phyloP scores from a whole-genome alignment of 1,140 invertebrate genomes.

The Drosophila sturtevanti region DNA sequence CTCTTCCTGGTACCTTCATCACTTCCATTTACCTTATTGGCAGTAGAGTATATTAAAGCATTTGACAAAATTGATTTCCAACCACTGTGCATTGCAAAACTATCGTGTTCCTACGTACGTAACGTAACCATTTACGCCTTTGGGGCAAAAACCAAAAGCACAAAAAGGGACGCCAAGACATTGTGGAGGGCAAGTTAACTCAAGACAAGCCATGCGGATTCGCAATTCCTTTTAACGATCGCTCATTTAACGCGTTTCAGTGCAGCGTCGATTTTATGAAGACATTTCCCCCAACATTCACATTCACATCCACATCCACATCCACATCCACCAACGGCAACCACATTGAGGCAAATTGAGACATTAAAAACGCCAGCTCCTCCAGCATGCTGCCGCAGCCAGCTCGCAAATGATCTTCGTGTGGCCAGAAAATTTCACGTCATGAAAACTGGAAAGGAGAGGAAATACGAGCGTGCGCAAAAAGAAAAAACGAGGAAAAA shows the following conservation, averaged over 20 bases:
- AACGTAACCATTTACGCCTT: conserved; percentile 52
- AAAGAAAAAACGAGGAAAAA: not conserved
- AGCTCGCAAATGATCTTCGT: conserved; percentile 39
- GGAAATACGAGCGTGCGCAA: not conserved
- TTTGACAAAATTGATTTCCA: not conserved
- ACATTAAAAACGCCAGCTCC: conserved; percentile 69
- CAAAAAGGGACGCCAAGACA: conserved; percentile 40
- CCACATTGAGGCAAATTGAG: conserved; percentile 68
- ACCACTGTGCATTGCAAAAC: conserved; percentile 43
- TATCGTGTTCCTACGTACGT: conserved; percentile 29
- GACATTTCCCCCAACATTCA: conserved; percentile 55
- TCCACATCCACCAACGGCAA: conserved; percentile 17
- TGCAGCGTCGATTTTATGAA: conserved; percentile 70
- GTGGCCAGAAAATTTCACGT: conserved; percentile 54
- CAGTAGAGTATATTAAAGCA: not conserved
- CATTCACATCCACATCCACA: not conserved
- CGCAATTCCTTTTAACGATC: conserved; percentile 74
- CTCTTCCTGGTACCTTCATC: too few species aligned
- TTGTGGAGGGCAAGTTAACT: conserved; percentile 31
- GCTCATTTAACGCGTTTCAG: conserved; percentile 78
- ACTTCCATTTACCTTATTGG: too few species aligned
- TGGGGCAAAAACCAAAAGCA: conserved; percentile 31
- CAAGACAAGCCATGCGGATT: conserved; percentile 47
- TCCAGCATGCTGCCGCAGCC: conserved; percentile 21
- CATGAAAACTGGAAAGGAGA: conserved; percentile 8